These are phyloP conservation scores for Aquatica leii DNA, from an alignment of 2,888 invertebrate species.

Conservation along the genomic window DNA sequence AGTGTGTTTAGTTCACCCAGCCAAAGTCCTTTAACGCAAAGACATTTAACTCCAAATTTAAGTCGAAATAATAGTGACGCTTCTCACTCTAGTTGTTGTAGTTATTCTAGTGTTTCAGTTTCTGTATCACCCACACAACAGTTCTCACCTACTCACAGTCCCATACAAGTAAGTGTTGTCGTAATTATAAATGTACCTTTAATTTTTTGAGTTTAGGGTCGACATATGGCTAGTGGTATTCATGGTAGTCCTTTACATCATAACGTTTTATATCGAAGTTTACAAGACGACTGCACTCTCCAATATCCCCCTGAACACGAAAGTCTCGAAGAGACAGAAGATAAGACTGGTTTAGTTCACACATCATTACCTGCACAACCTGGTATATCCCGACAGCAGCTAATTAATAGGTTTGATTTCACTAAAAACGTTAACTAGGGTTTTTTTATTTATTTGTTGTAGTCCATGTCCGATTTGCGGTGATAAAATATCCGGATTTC, in stretches of 20 bases:
- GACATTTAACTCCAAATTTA: conserved; percentile 82
- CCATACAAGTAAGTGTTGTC: conserved; percentile 76
- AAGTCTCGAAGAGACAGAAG: conserved; percentile 62
- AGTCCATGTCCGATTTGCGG: conserved; percentile 96
- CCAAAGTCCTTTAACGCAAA: conserved; percentile 84
- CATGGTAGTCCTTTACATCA: conserved; percentile 64
- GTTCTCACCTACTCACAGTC: conserved; percentile 87
- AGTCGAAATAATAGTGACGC: conserved; percentile 92
- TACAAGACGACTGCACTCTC: conserved; percentile 57
- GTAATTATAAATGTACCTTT: too few species aligned
- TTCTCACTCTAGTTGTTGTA: conserved; percentile 88
- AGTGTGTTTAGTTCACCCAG: conserved; percentile 85
- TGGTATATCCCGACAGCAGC: conserved; percentile 87
- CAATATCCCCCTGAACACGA: conserved; percentile 50
- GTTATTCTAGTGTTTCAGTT: conserved; percentile 74
- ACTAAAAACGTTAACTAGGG: conserved; percentile 12
- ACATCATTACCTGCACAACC: conserved; percentile 70
- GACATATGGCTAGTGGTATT: conserved; percentile 64
- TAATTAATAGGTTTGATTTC: conserved; percentile 74
- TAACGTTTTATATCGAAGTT: conserved; percentile 65
- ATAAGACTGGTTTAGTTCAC: conserved; percentile 60
- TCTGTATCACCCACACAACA: conserved; percentile 66
- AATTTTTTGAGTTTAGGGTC: conserved; percentile 41
- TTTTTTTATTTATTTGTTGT: conserved; percentile 42
- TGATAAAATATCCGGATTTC: conserved; percentile 95